Percentiles rank a stretch among this genome's conserved stretches.
These are phyloP conservation scores for Pristionchus arcanus DNA, from an alignment of 2,888 invertebrate species.

Conservation along the genomic window DNA sequence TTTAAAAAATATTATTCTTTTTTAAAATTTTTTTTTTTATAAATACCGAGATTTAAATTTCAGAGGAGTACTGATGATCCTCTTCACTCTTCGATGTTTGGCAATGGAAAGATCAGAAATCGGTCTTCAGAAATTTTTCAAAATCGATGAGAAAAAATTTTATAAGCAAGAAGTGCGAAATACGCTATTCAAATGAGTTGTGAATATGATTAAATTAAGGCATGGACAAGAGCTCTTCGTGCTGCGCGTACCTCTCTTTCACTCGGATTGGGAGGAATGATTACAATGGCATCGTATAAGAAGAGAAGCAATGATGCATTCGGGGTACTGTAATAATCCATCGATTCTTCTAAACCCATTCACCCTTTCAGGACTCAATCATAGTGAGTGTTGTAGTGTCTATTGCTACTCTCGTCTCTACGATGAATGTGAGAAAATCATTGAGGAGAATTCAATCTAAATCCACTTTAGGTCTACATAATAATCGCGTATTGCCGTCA, in stretches of 20 bases:
- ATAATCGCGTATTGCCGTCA: background rate
- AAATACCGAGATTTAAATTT: background rate
- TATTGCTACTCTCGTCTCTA: background rate
- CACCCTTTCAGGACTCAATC: background rate
- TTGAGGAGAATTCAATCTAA: background rate
- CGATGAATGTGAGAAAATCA: background rate
- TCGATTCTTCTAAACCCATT: background rate
- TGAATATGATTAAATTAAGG: background rate
- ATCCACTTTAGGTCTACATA: background rate
- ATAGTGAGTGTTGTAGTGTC: background rate
- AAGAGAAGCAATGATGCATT: conserved; percentile 6
- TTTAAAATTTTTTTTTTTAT: background rate
- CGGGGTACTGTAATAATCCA: background rate
- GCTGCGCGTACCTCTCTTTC: background rate
- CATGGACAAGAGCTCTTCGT: background rate
- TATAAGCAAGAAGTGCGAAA: no score
- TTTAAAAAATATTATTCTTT: background rate
- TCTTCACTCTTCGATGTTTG: background rate
- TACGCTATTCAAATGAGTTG: background rate
- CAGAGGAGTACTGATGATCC: background rate
- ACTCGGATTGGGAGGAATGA: conserved; percentile 33
- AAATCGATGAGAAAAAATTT: background rate
- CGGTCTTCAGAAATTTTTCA: conserved; percentile 13
- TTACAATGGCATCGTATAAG: background rate
- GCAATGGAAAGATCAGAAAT: background rate